These are phyloP conservation scores for Artibeus lituratus DNA, from an alignment of 2,797 vertebrate species.

Conservation along the genomic window DNA sequence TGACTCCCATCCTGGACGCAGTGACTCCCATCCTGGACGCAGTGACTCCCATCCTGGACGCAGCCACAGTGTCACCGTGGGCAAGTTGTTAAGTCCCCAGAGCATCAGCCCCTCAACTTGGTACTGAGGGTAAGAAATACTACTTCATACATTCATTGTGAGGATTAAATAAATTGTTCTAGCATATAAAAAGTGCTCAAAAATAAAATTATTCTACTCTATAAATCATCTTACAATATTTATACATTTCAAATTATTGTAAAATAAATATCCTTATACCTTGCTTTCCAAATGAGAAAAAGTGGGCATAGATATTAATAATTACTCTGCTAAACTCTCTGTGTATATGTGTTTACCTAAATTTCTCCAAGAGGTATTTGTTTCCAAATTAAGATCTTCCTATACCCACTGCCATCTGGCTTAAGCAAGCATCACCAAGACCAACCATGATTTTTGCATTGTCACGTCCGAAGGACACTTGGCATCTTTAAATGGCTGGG, in stretches of 20 bases:
- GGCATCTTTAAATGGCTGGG: not conserved
- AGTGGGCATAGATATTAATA: not conserved
- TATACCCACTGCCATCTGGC: not conserved
- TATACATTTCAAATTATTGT: not conserved
- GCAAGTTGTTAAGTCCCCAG: not conserved
- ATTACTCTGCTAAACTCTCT: not conserved
- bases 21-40: too few relatives aligned
- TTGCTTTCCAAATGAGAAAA: not conserved
- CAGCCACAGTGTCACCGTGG: rapidly evolving
- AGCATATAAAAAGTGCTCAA: not conserved
- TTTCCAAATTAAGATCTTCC: not conserved
- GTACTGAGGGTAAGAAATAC: not conserved
- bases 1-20: too few relatives aligned
- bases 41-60: not conserved
- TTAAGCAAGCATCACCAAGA: not conserved
- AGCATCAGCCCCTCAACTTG: not conserved
- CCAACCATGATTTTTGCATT: not conserved
- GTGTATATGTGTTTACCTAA: not conserved
- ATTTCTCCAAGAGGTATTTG: not conserved
- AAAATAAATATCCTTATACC: not conserved
- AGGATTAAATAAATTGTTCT: not conserved
- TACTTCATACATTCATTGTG: not conserved
- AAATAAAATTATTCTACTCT: not conserved
- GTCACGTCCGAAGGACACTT: not conserved
- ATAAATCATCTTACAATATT: not conserved